A percentile compares a stretch with the other conserved stretches of the same genome.
These are phyloP conservation scores for Gavialis gangeticus DNA, from an alignment of 2,113 vertebrate species.

Conservation along the genomic window DNA sequence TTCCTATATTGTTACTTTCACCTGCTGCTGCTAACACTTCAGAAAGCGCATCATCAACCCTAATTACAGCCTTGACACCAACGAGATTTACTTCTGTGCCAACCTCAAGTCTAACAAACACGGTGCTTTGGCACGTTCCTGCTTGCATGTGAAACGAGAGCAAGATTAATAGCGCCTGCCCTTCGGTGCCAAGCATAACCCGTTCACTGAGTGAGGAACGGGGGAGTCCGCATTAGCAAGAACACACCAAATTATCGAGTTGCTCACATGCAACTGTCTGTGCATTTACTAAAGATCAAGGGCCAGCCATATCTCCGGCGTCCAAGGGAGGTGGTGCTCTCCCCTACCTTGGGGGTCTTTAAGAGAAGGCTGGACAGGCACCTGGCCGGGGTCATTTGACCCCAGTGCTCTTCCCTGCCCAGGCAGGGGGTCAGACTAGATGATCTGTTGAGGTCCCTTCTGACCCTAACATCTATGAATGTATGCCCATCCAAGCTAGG, in stretches of 20 bases:
- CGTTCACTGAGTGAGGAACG: background rate
- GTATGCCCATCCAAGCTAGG: background rate
- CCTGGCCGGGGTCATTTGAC: no score
- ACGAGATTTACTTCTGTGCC: background rate
- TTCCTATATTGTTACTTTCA: slow-evolving; percentile 43
- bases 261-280: background rate
- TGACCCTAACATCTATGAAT: no score
- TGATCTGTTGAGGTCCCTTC: no score
- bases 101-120: background rate
- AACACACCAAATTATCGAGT: background rate
- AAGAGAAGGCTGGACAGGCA: no score
- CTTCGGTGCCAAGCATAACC: background rate
- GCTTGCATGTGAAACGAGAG: slow-evolving; percentile 2
- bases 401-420: no score
- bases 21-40: slow-evolving; percentile 47
- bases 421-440: no score
- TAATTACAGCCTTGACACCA: background rate
- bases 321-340: no score
- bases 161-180: background rate
- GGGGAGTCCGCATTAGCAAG: background rate
- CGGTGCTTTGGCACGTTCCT: background rate
- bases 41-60: slow-evolving; percentile 16
- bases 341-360: no score
- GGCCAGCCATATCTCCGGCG: no score
- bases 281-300: no score